Evolutionary conservation across 1,140 invertebrate species (phyloP).

Genomic region (Drosophila kepulauana): DNA sequence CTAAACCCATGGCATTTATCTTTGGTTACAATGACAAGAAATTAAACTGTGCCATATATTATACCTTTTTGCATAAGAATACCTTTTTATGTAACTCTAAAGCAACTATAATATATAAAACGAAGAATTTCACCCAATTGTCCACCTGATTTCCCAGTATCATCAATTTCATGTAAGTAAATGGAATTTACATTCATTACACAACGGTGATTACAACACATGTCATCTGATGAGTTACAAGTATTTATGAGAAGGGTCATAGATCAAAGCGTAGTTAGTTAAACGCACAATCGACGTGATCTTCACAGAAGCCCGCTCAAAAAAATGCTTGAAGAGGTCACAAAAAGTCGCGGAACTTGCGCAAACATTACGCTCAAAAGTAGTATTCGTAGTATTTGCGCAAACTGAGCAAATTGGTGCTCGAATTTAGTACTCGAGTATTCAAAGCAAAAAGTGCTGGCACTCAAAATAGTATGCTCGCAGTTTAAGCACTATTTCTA

Average conservation of each 20-base stretch:
- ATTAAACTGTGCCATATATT: neutral
- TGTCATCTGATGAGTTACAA: neutral
- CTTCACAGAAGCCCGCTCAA: slow-evolving; percentile 1
- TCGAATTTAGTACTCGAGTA: slow-evolving; percentile 20
- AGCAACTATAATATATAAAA: neutral
- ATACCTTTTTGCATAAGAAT: neutral
- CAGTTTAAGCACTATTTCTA: slow-evolving; percentile 21
- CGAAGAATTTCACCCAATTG: neutral
- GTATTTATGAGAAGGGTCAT: slow-evolving; percentile 32
- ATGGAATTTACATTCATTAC: neutral
- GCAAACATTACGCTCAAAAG: slow-evolving; percentile 17
- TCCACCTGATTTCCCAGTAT: neutral
- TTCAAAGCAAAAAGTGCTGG: slow-evolving; percentile 13
- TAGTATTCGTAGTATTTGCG: slow-evolving; percentile 7
- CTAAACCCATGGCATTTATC: neutral
- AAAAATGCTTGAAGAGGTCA: slow-evolving; percentile 42
- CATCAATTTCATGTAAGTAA: neutral
- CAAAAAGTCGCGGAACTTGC: slow-evolving; percentile 37
- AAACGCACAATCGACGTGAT: slow-evolving; percentile 40
- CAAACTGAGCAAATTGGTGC: slow-evolving; percentile 36
- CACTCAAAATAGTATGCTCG: slow-evolving; percentile 15
- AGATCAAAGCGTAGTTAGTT: slow-evolving; percentile 46
- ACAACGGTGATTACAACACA: slow-evolving; percentile 15
- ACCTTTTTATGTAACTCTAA: neutral
- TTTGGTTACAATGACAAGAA: neutral